Base-by-base conservation (phyloP, 2,113 vertebrate species). In the Pheucticus melanocephalus region DNA sequence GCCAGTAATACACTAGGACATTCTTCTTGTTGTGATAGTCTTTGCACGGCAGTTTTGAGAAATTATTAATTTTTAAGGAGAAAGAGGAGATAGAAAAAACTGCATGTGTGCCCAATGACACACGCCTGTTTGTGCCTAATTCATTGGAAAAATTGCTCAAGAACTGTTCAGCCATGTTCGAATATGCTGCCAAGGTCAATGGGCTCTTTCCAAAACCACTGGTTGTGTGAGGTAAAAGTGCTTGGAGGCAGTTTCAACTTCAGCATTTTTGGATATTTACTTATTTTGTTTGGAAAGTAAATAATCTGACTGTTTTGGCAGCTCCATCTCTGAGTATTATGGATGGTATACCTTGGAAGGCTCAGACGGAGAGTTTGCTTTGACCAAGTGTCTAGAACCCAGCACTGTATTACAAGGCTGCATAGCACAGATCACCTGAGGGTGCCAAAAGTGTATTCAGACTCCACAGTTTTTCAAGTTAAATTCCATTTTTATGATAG, bases 51-150 rank as follows among this genome's bases (percentile, higher is more conserved):
- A 86, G 44, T 82, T 96, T 86, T 75, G 60, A 94, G 56, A 96
- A 92, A 91, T 57, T 91, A 88, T 95, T 88, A 84, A 92, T 95
- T 94, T 97, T 96, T 95, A 86, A 94, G 91, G 13, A 48, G 86
- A 86, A 92, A 88, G 68, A 92, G 9, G 31, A 92, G 45, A 73
- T 9, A 75, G 56, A 91, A 92, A 73, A 88, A 5, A 12, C 39
- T 84, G 39, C 33, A 68, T 71, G 33, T 84, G 23, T 89, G 83
- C 86, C 40, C 83, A 90, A 53, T 82, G 92, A 95, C 42, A 77
- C 19, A 66, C 40, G 47, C 47, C 61, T 37, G 30, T 39, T 81
- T 68, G 70, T 71, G 83, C 57, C 35, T 87, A 84, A 77, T 77
- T 95, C 56, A 48, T 40, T 0, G 69, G 81, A 91, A 81, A 82